Evolutionary conservation across 1,140 invertebrate genomes (phyloP), one percentile per base, ranked within the genome.

Genomic region (Zaprionus ghesquierei): DNA sequence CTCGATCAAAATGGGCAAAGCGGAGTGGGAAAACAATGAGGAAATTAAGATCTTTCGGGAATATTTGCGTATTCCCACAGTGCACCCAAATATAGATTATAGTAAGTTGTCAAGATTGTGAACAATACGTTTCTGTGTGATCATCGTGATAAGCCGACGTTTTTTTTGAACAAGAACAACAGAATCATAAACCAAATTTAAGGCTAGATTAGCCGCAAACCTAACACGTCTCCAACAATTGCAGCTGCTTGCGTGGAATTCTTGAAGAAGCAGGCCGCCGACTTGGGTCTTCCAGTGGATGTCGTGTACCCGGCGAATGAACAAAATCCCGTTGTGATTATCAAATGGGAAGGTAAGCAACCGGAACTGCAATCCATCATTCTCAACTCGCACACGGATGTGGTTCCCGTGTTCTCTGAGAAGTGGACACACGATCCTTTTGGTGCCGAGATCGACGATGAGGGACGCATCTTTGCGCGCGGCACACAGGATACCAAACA

Each of bases 401-500:
- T 98, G 20, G 98, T 99, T 2, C 97, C 97, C 5, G 97, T 98
- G 1, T 97, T 95, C 90, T 69, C 77, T 82, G 93, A 94, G 61
- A 94, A 93, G 46, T 95, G 94, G 94, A 93, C 89, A 0, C 92
- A 94, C 70, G 92, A 93, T 15, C 97, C 97, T 0, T 98, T 97
- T 89, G 93, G 92, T 31, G 97, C 95, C 0, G 91, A 94, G n/a
- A 94, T 97, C 44, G 95, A 96, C 77, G 94, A 94, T 8, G 93
- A 95, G 20, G 96, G 96, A 1, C 93, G 96, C n/a, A 97, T 98
- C 65, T 97, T 95, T 91, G 97, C 94, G 0, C 93, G 97, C 49
- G 97, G 97, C 12, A 92, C 95, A 0, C 96, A 97, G 84, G 96
- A 97, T 84, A 97, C 97, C 95, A 97, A 97, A 92, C 95, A 94